Conservation (phyloP, 2,113 vertebrate species). For the Rafetus swinhoei region DNA sequence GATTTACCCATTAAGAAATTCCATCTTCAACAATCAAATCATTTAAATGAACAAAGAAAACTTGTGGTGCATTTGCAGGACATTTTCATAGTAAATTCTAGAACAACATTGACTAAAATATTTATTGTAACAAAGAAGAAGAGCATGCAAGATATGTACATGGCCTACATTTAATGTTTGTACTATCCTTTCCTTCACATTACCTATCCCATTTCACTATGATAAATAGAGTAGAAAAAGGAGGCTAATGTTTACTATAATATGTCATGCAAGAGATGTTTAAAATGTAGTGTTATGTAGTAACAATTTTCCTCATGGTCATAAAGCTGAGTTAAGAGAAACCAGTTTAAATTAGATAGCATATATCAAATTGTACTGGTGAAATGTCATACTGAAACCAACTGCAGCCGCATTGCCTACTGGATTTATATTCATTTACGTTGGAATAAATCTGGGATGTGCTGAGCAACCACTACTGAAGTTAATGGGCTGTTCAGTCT, state of each 20-base stretch:
- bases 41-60: neutral
- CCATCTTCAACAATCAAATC: neutral
- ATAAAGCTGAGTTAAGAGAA: slow-evolving; percentile 49
- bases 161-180: slow-evolving; percentile 12
- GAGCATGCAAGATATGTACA: neutral
- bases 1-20: neutral
- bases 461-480: neutral
- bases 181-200: slow-evolving; percentile 26
- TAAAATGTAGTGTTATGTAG: slow-evolving; percentile 47
- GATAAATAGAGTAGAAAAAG: slow-evolving; percentile 48
- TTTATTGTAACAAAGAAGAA: neutral
- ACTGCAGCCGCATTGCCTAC: neutral
- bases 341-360: slow-evolving; percentile 50
- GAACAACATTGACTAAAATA: neutral
- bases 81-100: neutral
- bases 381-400: slow-evolving; percentile 38
- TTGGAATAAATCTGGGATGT: neutral
- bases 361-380: slow-evolving; percentile 37
- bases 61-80: neutral
- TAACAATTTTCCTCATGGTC: slow-evolving; percentile 37
- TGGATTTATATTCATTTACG: neutral
- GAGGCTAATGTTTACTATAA: slow-evolving; percentile 43
- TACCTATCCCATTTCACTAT: slow-evolving; percentile 24
- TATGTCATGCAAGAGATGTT: slow-evolving; percentile 62
- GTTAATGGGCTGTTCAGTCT: neutral